These are phyloP conservation scores for Musca vetustissima DNA, from an alignment of 1,140 invertebrate species.

Conservation along the genomic window DNA sequence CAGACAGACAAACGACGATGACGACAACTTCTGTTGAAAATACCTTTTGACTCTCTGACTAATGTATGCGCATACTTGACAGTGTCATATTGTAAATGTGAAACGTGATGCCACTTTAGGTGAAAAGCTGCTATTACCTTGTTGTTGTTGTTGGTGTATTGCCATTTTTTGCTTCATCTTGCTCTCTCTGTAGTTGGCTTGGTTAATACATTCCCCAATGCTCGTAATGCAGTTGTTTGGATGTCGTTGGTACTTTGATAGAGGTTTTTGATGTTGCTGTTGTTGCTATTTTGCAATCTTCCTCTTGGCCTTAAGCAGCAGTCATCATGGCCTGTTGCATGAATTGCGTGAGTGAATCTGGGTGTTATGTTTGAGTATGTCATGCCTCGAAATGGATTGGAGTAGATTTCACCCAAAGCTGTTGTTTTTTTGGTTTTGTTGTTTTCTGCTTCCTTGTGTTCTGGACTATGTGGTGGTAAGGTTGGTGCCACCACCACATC, in stretches of 20 bases:
- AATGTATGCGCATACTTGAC: slow-evolving; percentile 24
- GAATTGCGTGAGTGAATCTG: not conserved
- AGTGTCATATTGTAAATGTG: slow-evolving; percentile 24
- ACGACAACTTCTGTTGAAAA: slow-evolving; percentile 15
- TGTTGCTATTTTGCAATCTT: too few species aligned
- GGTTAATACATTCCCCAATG: too few species aligned
- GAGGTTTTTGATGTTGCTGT: too few species aligned
- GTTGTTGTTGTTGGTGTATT: too few species aligned
- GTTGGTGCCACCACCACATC: not conserved
- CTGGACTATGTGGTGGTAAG: not conserved
- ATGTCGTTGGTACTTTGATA: too few species aligned
- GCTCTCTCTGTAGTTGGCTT: too few species aligned
- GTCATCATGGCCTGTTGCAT: slow-evolving; percentile 11
- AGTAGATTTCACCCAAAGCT: too few species aligned
- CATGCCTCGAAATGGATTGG: too few species aligned
- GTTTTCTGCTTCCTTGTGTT: not conserved
- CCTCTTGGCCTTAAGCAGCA: too few species aligned
- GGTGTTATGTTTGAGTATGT: too few species aligned
- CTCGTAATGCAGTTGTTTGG: too few species aligned
- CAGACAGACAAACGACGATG: not conserved
- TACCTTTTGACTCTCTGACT: slow-evolving; percentile 13
- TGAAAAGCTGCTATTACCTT: slow-evolving; percentile 23
- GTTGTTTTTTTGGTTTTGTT: not conserved
- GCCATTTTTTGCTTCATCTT: too few species aligned
- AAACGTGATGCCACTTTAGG: slow-evolving; percentile 27